Percentiles rank a stretch among this genome's conserved stretches.
Evolutionary conservation across 2,888 invertebrate species (phyloP).

Genomic region (Cephalotes varians): DNA sequence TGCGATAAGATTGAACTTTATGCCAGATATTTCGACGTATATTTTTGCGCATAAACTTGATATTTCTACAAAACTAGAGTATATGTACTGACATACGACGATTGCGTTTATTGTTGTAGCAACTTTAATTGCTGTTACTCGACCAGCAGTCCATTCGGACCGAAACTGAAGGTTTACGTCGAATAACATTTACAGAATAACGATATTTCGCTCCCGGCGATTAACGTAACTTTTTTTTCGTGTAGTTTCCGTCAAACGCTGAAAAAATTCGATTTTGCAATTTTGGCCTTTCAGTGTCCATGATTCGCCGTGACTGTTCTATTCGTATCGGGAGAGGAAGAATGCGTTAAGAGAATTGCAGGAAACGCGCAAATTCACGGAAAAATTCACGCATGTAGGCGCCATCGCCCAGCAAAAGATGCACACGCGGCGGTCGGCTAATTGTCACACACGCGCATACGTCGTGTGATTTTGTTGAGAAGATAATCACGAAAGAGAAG

Average conservation of each 20-base stretch:
- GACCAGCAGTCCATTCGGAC: no score
- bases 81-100: background rate
- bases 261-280: constrained; percentile 18
- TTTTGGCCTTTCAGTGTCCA: background rate
- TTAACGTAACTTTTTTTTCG: background rate
- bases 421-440: constrained; percentile 46
- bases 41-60: background rate
- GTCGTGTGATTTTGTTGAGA: background rate
- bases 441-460: constrained; percentile 60
- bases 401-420: constrained; percentile 55
- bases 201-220: constrained; percentile 17
- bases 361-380: constrained; percentile 64
- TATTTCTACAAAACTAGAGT: constrained; percentile 25
- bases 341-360: constrained; percentile 50
- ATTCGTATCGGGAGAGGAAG: background rate
- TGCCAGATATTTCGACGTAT: background rate
- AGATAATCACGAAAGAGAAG: background rate
- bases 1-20: background rate
- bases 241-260: background rate
- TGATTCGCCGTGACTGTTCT: constrained; percentile 2
- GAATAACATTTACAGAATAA: constrained; percentile 45
- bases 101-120: constrained; percentile 9
- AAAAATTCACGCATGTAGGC: constrained; percentile 49
- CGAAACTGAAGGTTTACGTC: constrained; percentile 29
- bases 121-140: constrained; percentile 32